Evolutionary conservation across 2,113 vertebrate species (phyloP).

Genomic region (Cebidichthys violaceus): DNA sequence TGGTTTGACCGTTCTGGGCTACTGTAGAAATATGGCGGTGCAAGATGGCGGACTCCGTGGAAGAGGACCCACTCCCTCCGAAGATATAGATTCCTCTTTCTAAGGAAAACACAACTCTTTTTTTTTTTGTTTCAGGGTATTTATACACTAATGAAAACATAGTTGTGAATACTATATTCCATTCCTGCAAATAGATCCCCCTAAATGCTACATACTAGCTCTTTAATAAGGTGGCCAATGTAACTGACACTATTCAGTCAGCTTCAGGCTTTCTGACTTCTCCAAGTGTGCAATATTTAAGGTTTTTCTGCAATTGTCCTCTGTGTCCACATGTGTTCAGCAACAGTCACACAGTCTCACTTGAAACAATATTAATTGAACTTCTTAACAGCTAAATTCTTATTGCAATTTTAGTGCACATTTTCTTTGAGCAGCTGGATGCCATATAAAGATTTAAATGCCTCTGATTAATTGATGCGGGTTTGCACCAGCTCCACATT

Average conservation of each 20-base stretch:
- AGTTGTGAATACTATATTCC: no score
- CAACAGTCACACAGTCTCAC: neutral
- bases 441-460: constrained; percentile 72
- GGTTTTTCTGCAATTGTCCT: neutral
- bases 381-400: neutral
- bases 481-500: constrained; percentile 64
- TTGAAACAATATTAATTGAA: neutral
- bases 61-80: neutral
- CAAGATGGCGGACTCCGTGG: no score
- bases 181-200: no score
- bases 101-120: neutral
- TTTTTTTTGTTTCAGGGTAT: neutral
- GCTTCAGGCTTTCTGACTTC: neutral
- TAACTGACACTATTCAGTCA: neutral
- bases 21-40: neutral
- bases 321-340: neutral
- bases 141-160: neutral
- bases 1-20: neutral
- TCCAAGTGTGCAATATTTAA: neutral
- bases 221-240: neutral
- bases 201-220: neutral
- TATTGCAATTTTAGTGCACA: neutral
- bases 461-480: constrained; percentile 79
- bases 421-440: constrained; percentile 33
- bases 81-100: neutral